Conservation (phyloP, 1,140 invertebrate species). For the Bombyx mandarina region DNA sequence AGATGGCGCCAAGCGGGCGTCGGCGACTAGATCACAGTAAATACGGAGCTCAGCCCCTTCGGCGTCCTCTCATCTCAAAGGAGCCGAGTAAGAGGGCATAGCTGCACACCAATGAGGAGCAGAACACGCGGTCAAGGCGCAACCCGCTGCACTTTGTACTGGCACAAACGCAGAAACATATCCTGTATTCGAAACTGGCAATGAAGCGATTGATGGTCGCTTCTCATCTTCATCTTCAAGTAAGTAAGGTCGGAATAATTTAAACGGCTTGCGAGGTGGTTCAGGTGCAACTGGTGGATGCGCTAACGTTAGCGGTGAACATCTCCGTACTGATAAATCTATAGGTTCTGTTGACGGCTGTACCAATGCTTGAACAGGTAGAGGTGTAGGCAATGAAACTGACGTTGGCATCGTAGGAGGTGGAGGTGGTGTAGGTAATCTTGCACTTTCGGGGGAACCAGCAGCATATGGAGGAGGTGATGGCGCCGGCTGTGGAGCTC, state of each 20-base stretch:
- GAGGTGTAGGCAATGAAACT: constrained; percentile 28
- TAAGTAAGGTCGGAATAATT: constrained; percentile 76
- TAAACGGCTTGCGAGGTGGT: constrained; percentile 63
- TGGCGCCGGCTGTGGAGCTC: constrained; percentile 52
- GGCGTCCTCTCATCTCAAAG: constrained; percentile 56
- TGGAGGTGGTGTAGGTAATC: constrained; percentile 36
- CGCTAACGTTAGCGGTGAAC: constrained; percentile 34
- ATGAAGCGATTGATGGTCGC: constrained; percentile 36
- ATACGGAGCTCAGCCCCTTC: constrained; percentile 37
- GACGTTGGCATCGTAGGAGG: constrained; percentile 52
- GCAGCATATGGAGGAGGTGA: constrained; percentile 51
- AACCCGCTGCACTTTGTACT: constrained; percentile 47
- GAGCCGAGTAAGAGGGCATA: constrained; percentile 43
- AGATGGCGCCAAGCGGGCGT: constrained; percentile 59
- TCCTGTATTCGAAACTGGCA: constrained; percentile 37
- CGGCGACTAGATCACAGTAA: constrained; percentile 67
- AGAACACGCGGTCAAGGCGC: constrained; percentile 39
- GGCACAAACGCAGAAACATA: constrained; percentile 58
- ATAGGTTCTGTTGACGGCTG: constrained; percentile 59
- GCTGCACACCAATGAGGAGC: constrained; percentile 42
- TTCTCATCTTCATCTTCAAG: constrained; percentile 47
- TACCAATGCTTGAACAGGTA: constrained; percentile 32
- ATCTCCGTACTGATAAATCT: constrained; percentile 68
- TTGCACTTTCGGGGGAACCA: constrained; percentile 55
- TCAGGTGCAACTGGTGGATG: constrained; percentile 22